Percentiles rank a stretch among this genome's conserved stretches.
Conservation (phyloP, 2,113 vertebrate species). For the Australoheros scitulus region DNA sequence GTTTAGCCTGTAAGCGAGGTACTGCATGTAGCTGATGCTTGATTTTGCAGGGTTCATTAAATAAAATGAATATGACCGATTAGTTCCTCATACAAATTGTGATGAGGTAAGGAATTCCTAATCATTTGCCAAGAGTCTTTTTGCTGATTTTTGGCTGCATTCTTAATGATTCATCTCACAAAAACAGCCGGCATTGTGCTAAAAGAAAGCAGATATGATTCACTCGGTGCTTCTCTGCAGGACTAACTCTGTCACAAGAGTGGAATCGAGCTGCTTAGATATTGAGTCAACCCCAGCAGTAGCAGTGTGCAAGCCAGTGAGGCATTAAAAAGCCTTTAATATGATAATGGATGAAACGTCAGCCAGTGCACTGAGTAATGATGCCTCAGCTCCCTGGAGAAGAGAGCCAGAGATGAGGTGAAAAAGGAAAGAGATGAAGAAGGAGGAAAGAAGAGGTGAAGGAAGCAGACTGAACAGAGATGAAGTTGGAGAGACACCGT, state of each 20-base stretch:
- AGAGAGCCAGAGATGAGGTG: slow-evolving; percentile 57
- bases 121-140: slow-evolving; percentile 23
- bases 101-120: slow-evolving; percentile 26
- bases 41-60: slow-evolving; percentile 25
- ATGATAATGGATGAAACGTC: slow-evolving; percentile 77
- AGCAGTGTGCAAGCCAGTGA: slow-evolving; percentile 47
- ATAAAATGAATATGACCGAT: background rate
- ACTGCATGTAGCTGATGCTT: background rate
- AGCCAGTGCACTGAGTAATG: slow-evolving; percentile 61
- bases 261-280: slow-evolving; percentile 38
- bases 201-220: slow-evolving; percentile 23
- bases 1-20: background rate
- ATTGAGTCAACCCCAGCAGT: slow-evolving; percentile 42
- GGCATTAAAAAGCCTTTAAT: slow-evolving; percentile 80
- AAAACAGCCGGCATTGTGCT: background rate
- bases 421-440: slow-evolving; percentile 21
- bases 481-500: slow-evolving; percentile 23
- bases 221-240: slow-evolving; percentile 23
- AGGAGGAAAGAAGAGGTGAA: slow-evolving; percentile 22
- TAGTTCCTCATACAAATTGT: slow-evolving; percentile 2
- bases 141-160: background rate
- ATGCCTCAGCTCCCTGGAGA: slow-evolving; percentile 68
- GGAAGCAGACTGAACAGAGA: slow-evolving; percentile 3
- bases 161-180: slow-evolving; percentile 6
- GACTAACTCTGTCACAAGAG: slow-evolving; percentile 33